These are phyloP conservation scores for Acanthurus lineatus DNA, from an alignment of 2,797 vertebrate species.

Conservation along the genomic window DNA sequence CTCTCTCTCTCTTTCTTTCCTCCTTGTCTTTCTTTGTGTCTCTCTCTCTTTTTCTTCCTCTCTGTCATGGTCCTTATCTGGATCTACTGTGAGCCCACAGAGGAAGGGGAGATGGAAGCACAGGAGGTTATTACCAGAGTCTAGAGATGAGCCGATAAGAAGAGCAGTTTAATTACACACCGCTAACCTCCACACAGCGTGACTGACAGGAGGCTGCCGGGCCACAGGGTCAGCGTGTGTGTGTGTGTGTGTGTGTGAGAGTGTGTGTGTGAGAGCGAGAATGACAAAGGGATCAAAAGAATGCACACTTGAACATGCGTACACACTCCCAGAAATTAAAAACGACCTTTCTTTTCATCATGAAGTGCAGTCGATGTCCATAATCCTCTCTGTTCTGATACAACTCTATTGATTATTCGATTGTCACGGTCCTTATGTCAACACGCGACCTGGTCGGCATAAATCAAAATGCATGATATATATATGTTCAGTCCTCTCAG, in stretches of 20 bases:
- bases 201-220: conserved; percentile 59
- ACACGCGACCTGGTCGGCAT: conserved; percentile 20
- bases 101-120: conserved; percentile 75
- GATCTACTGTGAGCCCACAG: conserved; percentile 61
- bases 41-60: conserved; percentile 32
- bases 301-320: conserved; percentile 36
- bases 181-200: conserved; percentile 57
- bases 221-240: conserved; percentile 55
- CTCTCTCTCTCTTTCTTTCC: not conserved
- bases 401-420: conserved; percentile 71
- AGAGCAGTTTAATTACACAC: conserved; percentile 81
- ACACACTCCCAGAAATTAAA: conserved; percentile 69
- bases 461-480: conserved; percentile 44
- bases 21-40: not conserved
- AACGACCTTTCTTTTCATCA: conserved; percentile 67
- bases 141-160: conserved; percentile 83
- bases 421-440: conserved; percentile 33
- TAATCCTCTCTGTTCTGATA: conserved; percentile 49
- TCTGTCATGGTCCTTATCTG: conserved; percentile 60
- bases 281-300: conserved; percentile 44
- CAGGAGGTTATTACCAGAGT: conserved; percentile 79
- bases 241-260: conserved; percentile 19
- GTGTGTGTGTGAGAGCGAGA: conserved; percentile 8
- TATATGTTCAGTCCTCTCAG: conserved; percentile 11
- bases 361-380: conserved; percentile 57